These are phyloP conservation scores for Peribatodes rhomboidaria DNA, from an alignment of 2,888 invertebrate species.

Conservation along the genomic window DNA sequence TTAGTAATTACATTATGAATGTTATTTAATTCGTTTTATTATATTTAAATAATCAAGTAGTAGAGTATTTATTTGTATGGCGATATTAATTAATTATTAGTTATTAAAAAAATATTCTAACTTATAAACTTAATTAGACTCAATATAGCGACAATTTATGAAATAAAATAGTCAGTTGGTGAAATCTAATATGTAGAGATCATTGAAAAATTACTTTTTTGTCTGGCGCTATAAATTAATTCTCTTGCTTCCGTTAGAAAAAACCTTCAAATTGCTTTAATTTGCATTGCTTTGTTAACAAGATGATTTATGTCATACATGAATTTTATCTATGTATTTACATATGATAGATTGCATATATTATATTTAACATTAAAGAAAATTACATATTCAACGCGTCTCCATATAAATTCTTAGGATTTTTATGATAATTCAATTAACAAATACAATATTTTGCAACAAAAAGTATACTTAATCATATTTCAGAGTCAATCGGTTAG, in stretches of 20 bases:
- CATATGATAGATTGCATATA: slow-evolving; percentile 19
- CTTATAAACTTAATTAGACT: not conserved
- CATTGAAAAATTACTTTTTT: slow-evolving; percentile 13
- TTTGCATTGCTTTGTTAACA: slow-evolving; percentile 15
- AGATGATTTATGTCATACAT: slow-evolving; percentile 20
- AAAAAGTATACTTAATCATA: slow-evolving; percentile 6
- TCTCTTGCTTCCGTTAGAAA: slow-evolving; percentile 21
- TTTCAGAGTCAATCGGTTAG: not conserved
- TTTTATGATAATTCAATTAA: slow-evolving; percentile 22
- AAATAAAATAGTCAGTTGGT: not conserved
- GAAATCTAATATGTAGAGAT: not conserved
- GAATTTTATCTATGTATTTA: slow-evolving; percentile 27
- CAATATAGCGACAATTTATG: not conserved
- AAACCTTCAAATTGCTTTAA: slow-evolving; percentile 13
- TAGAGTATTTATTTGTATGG: too few species aligned
- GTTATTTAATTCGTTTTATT: too few species aligned
- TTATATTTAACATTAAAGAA: slow-evolving; percentile 10
- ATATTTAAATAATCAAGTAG: too few species aligned
- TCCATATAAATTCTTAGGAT: slow-evolving; percentile 17
- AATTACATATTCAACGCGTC: slow-evolving; percentile 9
- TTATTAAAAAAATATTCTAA: too few species aligned
- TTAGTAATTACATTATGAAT: too few species aligned
- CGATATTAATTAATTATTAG: too few species aligned
- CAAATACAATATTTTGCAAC: slow-evolving; percentile 13
- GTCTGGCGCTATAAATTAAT: slow-evolving; percentile 41